Conservation (phyloP, 2,888 invertebrate species). For the Isotomurus palustris region DNA sequence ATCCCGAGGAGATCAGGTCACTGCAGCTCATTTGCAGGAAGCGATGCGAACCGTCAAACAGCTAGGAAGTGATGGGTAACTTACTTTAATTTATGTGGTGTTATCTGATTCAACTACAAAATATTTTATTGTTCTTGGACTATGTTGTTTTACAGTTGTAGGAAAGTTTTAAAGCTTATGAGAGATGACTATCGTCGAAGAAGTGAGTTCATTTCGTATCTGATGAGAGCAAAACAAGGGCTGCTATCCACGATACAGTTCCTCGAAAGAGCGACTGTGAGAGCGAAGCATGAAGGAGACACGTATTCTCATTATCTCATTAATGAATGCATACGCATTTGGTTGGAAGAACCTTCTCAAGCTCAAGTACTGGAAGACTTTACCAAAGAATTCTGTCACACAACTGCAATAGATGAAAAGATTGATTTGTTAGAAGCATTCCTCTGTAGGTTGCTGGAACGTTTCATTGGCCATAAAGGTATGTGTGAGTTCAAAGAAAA, state of each 20-base stretch:
- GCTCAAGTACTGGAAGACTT: constrained; percentile 70
- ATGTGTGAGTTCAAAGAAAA: no score
- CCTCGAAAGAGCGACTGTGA: constrained; percentile 54
- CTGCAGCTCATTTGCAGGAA: constrained; percentile 75
- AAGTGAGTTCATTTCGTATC: constrained; percentile 75
- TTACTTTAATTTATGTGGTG: not conserved
- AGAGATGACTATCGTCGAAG: constrained; percentile 71
- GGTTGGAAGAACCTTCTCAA: constrained; percentile 64
- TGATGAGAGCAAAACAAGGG: constrained; percentile 73
- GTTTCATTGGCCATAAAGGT: constrained; percentile 39
- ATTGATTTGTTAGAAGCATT: constrained; percentile 81
- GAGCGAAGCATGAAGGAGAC: constrained; percentile 64
- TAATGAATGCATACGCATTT: constrained; percentile 70
- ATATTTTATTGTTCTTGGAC: not conserved
- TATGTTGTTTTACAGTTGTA: constrained; percentile 56
- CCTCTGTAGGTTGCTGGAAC: constrained; percentile 56
- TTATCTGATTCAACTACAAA: not conserved
- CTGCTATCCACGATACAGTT: constrained; percentile 60
- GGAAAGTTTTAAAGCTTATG: constrained; percentile 67
- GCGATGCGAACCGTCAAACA: constrained; percentile 71
- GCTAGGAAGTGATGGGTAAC: constrained; percentile 61
- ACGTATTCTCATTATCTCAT: constrained; percentile 70
- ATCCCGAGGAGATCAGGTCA: constrained; percentile 69
- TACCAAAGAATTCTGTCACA: constrained; percentile 70
- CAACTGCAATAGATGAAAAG: constrained; percentile 83